Conservation (phyloP, 2,888 invertebrate species). For the Nesidiocoris tenuis region DNA sequence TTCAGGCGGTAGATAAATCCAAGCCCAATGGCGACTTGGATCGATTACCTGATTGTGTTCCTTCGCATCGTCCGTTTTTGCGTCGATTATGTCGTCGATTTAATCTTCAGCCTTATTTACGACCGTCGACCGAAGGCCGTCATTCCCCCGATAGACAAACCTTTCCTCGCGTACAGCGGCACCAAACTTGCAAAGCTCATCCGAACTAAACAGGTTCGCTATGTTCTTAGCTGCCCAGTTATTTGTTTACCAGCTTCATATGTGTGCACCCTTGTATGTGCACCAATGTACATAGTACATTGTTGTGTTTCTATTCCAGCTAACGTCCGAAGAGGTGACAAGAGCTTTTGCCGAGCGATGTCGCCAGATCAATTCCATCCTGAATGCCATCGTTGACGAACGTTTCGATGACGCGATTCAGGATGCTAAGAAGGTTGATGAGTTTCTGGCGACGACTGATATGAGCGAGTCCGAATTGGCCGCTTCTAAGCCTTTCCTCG, state of each 20-base stretch:
- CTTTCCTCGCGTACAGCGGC: constrained; percentile 64
- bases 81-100: constrained; percentile 49
- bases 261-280: too few species aligned
- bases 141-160: constrained; percentile 55
- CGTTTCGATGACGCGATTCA: constrained; percentile 74
- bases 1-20: too few species aligned
- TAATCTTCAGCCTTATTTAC: constrained; percentile 49
- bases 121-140: constrained; percentile 28
- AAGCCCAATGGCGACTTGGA: too few species aligned
- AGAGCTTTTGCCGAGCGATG: constrained; percentile 74
- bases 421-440: constrained; percentile 75
- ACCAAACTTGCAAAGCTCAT: constrained; percentile 67
- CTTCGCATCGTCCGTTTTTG: constrained; percentile 3
- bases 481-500: constrained; percentile 71
- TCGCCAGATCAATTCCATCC: constrained; percentile 68
- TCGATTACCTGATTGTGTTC: neutral
- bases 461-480: constrained; percentile 65
- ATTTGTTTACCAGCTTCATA: too few species aligned
- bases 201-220: constrained; percentile 55
- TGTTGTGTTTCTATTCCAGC: constrained; percentile 51
- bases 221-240: too few species aligned
- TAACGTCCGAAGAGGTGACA: constrained; percentile 70
- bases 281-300: too few species aligned
- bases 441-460: constrained; percentile 61
- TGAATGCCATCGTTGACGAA: constrained; percentile 83